Base-by-base conservation (phyloP, 2,113 vertebrate species). In the Narcine bancroftii region DNA sequence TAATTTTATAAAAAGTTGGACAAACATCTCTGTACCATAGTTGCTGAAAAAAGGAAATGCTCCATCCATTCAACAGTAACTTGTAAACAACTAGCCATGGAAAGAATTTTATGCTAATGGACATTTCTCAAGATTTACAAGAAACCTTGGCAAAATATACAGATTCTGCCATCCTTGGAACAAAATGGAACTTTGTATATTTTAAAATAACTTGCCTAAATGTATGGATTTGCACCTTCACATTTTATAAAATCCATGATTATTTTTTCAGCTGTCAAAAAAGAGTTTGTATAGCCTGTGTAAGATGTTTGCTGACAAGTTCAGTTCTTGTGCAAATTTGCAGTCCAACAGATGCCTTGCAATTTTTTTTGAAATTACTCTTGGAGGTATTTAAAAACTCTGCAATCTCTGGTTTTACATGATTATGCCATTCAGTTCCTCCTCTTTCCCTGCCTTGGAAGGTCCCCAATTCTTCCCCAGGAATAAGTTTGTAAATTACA, bases 141-240 rank as follows among this genome's bases (percentile, higher is more conserved):
- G 0, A 75, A n/a, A 75, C 36, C 72, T 39, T n/a, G 15, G n/a
- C 72, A 75, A 75, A 75, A 75, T 75, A 75, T 17, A 39, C n/a
- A 39, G 11, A 39, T 75, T 75, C n/a, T 36, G 72, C n/a, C 36
- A 75, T 15, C 11, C 36, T 39, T 39, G 39, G 36, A 75, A 15
- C n/a, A 75, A 75, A 39, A 39, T 75, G 29, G 26, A 5, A 39
- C 0, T 36, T 75, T 75, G 72, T 75, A n/a, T 75, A 39, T 75
- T n/a, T 75, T 45, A 77, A 79, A 47, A 79, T 79, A 79, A 79
- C 45, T 79, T 79, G 45, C 76, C 42, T 29, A 79, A 79, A 79
- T 45, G 47, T 24, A 45, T 79, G 42, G 76, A 79, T 47, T 79
- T 47, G 10, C 76, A 50, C 42, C 21, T 47, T 19, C 76, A 79